Percentiles rank a stretch among this genome's conserved stretches.
phyloP scores from a whole-genome alignment of 1,140 invertebrate species.

The Cherax quadricarinatus region DNA sequence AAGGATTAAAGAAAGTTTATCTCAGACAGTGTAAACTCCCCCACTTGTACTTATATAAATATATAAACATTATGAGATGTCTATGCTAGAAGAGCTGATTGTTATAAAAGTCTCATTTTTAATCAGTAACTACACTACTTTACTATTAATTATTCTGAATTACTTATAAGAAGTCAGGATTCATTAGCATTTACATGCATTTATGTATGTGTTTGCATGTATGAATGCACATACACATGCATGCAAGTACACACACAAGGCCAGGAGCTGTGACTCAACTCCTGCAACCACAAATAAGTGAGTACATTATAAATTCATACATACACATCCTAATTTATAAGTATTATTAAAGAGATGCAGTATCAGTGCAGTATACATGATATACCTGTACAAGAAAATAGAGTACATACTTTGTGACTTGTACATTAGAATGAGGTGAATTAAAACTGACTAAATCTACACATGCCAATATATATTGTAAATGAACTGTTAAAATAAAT shows the following conservation, averaged over 20 bases:
- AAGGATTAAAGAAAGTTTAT: not conserved
- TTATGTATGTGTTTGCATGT: no score
- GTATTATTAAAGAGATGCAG: not conserved
- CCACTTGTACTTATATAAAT: not conserved
- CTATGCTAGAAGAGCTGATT: not conserved
- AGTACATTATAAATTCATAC: no score
- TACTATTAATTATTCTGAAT: not conserved
- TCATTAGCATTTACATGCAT: not conserved
- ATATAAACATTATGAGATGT: not conserved
- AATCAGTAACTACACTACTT: not conserved
- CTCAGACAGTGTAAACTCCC: not conserved
- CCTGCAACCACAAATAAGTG: no score
- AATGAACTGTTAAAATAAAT: not conserved
- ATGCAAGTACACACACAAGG: no score
- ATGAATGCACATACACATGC: no score
- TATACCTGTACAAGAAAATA: not conserved
- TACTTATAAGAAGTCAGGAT: not conserved
- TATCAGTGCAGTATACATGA: not conserved
- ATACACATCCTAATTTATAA: not conserved
- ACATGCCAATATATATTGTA: not conserved
- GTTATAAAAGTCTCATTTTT: slow-evolving; percentile 14
- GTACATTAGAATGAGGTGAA: not conserved
- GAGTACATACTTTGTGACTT: not conserved
- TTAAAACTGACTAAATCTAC: not conserved
- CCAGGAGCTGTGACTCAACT: no score